phyloP scores from a whole-genome alignment of 2,888 invertebrate species.

The Hypselothyrea guttata region DNA sequence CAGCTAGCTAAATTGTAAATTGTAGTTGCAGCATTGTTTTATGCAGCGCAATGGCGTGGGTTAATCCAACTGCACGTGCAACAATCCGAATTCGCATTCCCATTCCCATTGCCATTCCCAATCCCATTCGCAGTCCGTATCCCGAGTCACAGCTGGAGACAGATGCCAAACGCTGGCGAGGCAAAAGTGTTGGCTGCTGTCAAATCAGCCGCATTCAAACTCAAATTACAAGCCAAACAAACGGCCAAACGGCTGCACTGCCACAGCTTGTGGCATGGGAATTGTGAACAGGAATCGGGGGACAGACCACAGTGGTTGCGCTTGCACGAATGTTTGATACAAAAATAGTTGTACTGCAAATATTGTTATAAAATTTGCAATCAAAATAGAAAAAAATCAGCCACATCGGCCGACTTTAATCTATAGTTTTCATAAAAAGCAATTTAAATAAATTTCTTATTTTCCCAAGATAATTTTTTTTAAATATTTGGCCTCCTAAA shows the following conservation, averaged over 20 bases:
- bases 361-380: no score
- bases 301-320: no score
- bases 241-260: slow-evolving; percentile 54
- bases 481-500: no score
- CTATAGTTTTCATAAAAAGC: no score
- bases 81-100: slow-evolving; percentile 4
- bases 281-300: slow-evolving; percentile 5
- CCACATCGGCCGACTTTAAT: no score
- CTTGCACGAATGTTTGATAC: no score
- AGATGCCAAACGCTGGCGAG: slow-evolving; percentile 33
- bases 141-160: slow-evolving; percentile 59
- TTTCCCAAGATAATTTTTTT: no score
- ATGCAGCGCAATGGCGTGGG: slow-evolving; percentile 12
- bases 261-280: slow-evolving; percentile 8
- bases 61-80: slow-evolving; percentile 66
- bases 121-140: background rate
- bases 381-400: no score
- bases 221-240: slow-evolving; percentile 71
- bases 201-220: slow-evolving; percentile 74
- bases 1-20: slow-evolving; percentile 37
- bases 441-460: no score
- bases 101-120: slow-evolving; percentile 3
- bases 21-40: slow-evolving; percentile 35
- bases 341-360: no score
- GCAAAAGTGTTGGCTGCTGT: slow-evolving; percentile 71